Percentiles rank a stretch among this genome's conserved stretches.
These are phyloP conservation scores for Myotis myotis DNA, from an alignment of 2,797 vertebrate species.

Conservation along the genomic window DNA sequence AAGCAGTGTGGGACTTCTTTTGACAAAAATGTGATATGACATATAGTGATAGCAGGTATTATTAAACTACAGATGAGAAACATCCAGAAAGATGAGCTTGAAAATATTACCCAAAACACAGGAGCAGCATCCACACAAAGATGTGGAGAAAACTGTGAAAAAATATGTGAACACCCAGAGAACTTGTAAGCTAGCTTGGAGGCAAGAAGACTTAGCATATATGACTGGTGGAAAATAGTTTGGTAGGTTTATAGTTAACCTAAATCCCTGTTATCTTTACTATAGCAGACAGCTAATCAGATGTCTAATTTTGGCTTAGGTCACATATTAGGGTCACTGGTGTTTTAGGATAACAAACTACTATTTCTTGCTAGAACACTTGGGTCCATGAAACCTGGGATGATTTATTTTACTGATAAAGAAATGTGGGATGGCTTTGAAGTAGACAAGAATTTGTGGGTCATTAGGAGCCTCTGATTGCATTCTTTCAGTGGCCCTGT, in stretches of 20 bases:
- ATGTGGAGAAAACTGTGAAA: not conserved
- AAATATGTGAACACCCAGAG: not conserved
- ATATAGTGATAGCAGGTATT: not conserved
- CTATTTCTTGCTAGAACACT: not conserved
- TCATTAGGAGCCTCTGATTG: not conserved
- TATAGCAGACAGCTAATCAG: not conserved
- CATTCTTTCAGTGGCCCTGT: not conserved
- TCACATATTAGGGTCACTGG: not conserved
- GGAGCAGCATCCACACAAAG: not conserved
- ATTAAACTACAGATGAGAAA: not conserved
- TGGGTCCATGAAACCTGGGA: not conserved
- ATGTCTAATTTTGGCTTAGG: conserved; percentile 10
- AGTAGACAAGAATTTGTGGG: not conserved
- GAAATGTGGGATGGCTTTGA: not conserved
- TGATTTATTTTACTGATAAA: conserved; percentile 42
- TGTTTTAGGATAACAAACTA: conserved; percentile 8
- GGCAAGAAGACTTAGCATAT: not conserved
- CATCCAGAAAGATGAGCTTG: not conserved
- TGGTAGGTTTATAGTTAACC: not conserved
- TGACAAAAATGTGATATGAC: not conserved
- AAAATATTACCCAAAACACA: not conserved
- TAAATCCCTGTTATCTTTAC: not conserved
- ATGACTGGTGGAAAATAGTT: not conserved
- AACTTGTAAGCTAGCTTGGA: not conserved
- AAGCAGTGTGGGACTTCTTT: not conserved